Evolutionary conservation across 2,797 vertebrate genomes (phyloP).

Genomic region (Gallinago nigripennis): DNA sequence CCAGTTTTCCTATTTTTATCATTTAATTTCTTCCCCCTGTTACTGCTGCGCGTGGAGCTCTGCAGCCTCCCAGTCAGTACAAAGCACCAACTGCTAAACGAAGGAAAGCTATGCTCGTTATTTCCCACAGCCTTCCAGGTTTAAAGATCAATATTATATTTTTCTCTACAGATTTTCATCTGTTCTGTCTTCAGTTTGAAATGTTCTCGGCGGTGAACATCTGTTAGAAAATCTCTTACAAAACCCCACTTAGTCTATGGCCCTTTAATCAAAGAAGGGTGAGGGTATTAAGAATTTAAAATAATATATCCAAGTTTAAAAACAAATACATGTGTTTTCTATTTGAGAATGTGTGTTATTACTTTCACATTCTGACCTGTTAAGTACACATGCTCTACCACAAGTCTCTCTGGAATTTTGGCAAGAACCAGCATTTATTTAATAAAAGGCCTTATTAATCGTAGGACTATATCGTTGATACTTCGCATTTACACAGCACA

Average conservation of each 20-base stretch:
- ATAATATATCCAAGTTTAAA: constrained; percentile 62
- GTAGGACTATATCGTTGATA: constrained; percentile 44
- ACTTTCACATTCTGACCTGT: constrained; percentile 74
- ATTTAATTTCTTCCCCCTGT: not conserved
- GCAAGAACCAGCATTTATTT: constrained; percentile 52
- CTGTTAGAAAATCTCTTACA: constrained; percentile 67
- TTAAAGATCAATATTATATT: constrained; percentile 48
- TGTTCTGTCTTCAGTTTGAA: constrained; percentile 56
- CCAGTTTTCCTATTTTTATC: not conserved
- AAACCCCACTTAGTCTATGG: constrained; percentile 69
- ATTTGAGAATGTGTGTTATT: constrained; percentile 73
- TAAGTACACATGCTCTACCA: constrained; percentile 71
- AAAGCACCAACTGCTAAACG: not conserved
- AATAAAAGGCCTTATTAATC: constrained; percentile 67
- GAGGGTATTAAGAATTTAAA: constrained; percentile 70
- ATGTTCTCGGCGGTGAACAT: constrained; percentile 61
- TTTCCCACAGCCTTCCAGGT: constrained; percentile 8
- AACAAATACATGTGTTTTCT: constrained; percentile 72
- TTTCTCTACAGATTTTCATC: constrained; percentile 26
- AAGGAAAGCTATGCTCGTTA: not conserved
- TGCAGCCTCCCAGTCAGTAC: not conserved
- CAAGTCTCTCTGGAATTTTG: constrained; percentile 71
- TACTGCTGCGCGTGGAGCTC: accelerated
- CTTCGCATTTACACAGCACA: constrained; percentile 48
- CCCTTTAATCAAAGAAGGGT: constrained; percentile 71